phyloP scores from a whole-genome alignment of 2,888 invertebrate genomes.

The Standfussiana lucernea region DNA sequence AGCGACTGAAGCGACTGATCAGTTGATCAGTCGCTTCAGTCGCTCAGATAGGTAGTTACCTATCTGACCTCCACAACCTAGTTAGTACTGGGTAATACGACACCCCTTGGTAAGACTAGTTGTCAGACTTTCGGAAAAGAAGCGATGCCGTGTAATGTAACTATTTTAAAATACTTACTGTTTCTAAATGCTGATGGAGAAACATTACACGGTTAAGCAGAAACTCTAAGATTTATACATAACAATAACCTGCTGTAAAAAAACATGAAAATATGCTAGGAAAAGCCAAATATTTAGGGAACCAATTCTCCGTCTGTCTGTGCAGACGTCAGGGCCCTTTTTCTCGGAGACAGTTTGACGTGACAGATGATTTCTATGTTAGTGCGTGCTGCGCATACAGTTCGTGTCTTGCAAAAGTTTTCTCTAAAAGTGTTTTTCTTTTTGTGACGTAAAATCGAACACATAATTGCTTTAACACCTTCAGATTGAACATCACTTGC shows the following conservation, averaged over 20 bases:
- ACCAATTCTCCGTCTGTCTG: constrained; percentile 57
- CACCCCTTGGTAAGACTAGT: not conserved
- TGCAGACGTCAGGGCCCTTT: constrained; percentile 48
- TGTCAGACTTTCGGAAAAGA: not conserved
- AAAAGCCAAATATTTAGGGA: constrained; percentile 44
- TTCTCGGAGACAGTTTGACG: constrained; percentile 55
- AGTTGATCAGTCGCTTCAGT: no score
- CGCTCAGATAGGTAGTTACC: no score
- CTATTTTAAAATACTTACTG: not conserved
- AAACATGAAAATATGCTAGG: not conserved
- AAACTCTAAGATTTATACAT: not conserved
- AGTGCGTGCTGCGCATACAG: constrained; percentile 48
- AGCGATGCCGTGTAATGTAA: not conserved
- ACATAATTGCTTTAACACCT: not conserved
- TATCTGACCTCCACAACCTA: not conserved
- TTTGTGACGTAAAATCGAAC: not conserved
- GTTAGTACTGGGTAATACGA: not conserved
- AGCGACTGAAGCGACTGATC: no score
- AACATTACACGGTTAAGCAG: not conserved
- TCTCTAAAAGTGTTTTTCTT: not conserved
- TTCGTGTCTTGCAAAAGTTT: constrained; percentile 15
- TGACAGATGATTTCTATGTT: constrained; percentile 58
- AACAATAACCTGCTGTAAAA: not conserved
- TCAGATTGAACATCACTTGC: not conserved
- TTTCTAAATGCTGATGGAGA: not conserved